A percentile compares a stretch with the other conserved stretches of the same genome.
Conservation (phyloP, 1,140 invertebrate genomes). For the Leptinotarsa lineolata region DNA sequence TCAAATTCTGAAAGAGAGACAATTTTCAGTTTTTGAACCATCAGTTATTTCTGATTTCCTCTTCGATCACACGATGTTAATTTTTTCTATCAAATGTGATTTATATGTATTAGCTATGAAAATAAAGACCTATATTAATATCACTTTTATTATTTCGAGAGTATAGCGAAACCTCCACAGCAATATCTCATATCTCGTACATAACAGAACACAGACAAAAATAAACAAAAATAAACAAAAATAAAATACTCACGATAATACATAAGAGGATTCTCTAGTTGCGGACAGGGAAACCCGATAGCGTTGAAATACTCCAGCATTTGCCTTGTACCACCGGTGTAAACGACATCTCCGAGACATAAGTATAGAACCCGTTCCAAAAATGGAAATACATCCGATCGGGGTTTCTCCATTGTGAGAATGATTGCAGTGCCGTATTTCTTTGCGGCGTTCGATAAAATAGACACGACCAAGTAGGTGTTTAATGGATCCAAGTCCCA, state of each 20-base stretch:
- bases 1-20: no score
- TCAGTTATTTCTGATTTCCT: no score
- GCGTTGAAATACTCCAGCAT: conserved; percentile 90
- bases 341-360: conserved; percentile 88
- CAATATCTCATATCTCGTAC: no score
- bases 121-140: no score
- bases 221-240: conserved; percentile 72
- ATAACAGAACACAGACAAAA: neutral
- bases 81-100: no score
- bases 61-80: no score
- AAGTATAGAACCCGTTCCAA: conserved; percentile 82
- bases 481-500: conserved; percentile 89
- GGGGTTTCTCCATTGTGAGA: conserved; percentile 89
- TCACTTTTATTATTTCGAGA: no score
- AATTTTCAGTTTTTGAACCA: no score
- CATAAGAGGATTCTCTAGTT: conserved; percentile 90
- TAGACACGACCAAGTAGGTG: conserved; percentile 90
- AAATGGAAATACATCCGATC: conserved; percentile 91
- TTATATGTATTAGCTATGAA: no score
- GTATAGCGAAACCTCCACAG: no score
- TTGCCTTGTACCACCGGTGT: conserved; percentile 84
- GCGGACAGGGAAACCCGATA: conserved; percentile 91
- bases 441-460: conserved; percentile 88
- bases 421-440: conserved; percentile 87
- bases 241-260: conserved; percentile 82